A percentile compares a stretch with the other conserved stretches of the same genome.
phyloP scores from a whole-genome alignment of 2,113 vertebrate species.

The Nymphicus hollandicus region DNA sequence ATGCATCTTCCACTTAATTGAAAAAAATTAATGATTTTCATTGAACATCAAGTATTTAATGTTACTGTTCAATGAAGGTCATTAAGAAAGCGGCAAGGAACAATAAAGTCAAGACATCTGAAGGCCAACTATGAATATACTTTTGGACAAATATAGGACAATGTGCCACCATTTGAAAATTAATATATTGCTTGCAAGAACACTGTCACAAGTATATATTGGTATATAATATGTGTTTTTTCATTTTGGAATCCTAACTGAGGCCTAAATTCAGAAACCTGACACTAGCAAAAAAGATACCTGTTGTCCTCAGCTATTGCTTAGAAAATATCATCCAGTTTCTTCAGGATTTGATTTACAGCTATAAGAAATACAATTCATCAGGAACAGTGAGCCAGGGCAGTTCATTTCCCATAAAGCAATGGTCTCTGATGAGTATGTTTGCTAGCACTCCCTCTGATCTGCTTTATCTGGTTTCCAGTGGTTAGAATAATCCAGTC shows the following conservation, averaged over 20 bases:
- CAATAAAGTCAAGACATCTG: constrained; percentile 18
- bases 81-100: constrained; percentile 27
- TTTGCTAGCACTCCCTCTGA: constrained; percentile 57
- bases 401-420: constrained; percentile 70
- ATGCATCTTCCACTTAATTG: constrained; percentile 57
- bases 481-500: constrained; percentile 64
- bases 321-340: constrained; percentile 60
- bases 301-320: constrained; percentile 53
- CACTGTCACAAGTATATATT: not conserved
- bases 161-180: constrained; percentile 27
- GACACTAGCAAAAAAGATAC: constrained; percentile 35
- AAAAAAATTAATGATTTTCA: not conserved
- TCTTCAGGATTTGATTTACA: constrained; percentile 70
- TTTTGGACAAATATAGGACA: constrained; percentile 1
- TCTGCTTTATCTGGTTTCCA: constrained; percentile 69
- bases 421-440: constrained; percentile 71
- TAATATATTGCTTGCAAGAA: constrained; percentile 9
- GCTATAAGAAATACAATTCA: constrained; percentile 67
- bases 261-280: constrained; percentile 68
- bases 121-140: not conserved
- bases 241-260: constrained; percentile 67
- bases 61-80: not conserved
- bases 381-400: constrained; percentile 44
- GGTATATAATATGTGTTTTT: not conserved
- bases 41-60: not conserved